These are phyloP conservation scores for Pseudeuparius sepicola DNA, from an alignment of 2,888 invertebrate species.

Conservation along the genomic window DNA sequence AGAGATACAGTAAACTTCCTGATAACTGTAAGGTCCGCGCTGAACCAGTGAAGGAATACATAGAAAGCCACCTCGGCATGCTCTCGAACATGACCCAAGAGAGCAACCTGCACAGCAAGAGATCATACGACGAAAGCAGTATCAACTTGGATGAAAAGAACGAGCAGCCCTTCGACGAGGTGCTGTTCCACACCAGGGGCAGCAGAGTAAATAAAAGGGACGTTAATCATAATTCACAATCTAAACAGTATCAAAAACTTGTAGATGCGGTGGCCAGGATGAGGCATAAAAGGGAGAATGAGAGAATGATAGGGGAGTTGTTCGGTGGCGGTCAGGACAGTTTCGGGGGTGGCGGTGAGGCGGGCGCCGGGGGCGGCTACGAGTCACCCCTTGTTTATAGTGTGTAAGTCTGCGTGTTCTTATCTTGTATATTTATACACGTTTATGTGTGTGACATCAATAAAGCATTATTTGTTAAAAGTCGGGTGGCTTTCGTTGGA, in stretches of 20 bases:
- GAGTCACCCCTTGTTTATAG: conserved; percentile 33
- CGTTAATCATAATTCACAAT: no score
- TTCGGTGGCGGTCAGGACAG: no score
- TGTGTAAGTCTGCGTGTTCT: conserved; percentile 23
- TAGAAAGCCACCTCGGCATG: conserved; percentile 33
- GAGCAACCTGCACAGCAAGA: background rate
- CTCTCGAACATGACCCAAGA: conserved; percentile 21
- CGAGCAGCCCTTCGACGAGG: no score
- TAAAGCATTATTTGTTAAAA: no score
- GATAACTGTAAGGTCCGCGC: conserved; percentile 32
- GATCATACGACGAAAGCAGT: background rate
- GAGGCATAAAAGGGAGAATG: conserved; percentile 29
- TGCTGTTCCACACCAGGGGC: background rate
- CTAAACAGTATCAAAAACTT: conserved; percentile 30
- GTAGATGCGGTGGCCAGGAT: conserved; percentile 27
- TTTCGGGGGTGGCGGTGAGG: no score
- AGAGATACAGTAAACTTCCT: conserved; percentile 32
- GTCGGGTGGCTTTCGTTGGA: no score
- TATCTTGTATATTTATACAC: conserved; percentile 10
- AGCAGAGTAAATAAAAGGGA: no score
- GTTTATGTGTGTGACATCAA: no score
- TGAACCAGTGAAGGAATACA: conserved; percentile 33
- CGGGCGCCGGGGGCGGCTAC: conserved; percentile 26
- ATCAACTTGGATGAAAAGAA: conserved; percentile 2
- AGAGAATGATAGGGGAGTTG: conserved; percentile 28